Conservation (phyloP, 2,888 invertebrate species). For the Patella caerulea region DNA sequence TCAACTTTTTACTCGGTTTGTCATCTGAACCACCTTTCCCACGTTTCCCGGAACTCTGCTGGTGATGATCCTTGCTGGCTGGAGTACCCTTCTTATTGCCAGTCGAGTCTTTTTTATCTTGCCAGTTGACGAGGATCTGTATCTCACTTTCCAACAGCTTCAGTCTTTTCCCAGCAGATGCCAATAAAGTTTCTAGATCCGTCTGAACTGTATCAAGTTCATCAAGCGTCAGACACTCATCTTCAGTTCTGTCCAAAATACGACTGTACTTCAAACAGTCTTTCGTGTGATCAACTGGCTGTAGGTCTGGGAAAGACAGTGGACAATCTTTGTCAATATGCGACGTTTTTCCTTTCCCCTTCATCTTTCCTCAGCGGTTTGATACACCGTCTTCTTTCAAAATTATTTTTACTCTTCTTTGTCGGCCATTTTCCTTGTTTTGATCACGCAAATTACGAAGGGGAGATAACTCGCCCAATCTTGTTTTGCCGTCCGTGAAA, state of each 20-base stretch:
- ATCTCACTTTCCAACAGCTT: conserved; percentile 79
- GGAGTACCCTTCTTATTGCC: conserved; percentile 25
- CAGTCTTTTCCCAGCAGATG: conserved; percentile 85
- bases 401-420: no score
- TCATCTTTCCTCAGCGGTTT: conserved; percentile 41
- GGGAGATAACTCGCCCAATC: background rate
- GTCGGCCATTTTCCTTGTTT: no score
- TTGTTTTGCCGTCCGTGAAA: background rate
- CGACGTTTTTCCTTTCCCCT: conserved; percentile 60
- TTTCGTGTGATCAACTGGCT: conserved; percentile 69
- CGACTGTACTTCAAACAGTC: conserved; percentile 65
- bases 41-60: conserved; percentile 71
- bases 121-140: conserved; percentile 64
- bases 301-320: conserved; percentile 70
- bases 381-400: no score
- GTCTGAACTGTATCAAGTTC: conserved; percentile 89
- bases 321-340: conserved; percentile 67
- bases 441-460: background rate
- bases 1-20: conserved; percentile 74
- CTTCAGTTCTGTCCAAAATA: conserved; percentile 73
- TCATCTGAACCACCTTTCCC: conserved; percentile 73
- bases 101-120: conserved; percentile 73
- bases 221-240: conserved; percentile 87
- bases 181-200: conserved; percentile 88
- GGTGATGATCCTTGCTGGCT: conserved; percentile 9